Evolutionary conservation across 2,888 invertebrate genomes (phyloP), one percentile per base, ranked within the genome.

Genomic region (Serrognathus titanus): DNA sequence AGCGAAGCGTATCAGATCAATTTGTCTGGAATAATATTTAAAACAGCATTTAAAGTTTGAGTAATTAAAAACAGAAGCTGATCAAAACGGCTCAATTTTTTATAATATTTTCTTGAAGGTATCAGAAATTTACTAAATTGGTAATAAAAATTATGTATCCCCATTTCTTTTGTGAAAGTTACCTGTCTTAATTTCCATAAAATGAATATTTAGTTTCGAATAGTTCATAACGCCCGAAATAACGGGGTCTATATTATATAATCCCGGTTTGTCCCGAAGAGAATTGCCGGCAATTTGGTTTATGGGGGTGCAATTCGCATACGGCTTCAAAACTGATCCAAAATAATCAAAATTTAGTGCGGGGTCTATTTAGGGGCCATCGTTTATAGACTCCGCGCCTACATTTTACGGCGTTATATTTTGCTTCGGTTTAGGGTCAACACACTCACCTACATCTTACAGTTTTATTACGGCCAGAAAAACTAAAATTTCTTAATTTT

Each of bases 241-340:
- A 36, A 49, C 43, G 43, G 41, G 54, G 24, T 54, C 37, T 36
- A 36, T 49, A 49, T 54, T 49, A 54, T 49, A 49, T 35, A 24
- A 31, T 40, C 24, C 35, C 49, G 49, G 53, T 48, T 47, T 48
- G 54, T 49, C 54, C 54, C 54, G 12, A 31, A 48, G 54, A 49
- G 54, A 54, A 54, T 54, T 54, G 45, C n/a, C 48, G 49, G 54
- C 54, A 49, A 54, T 54, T 54, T 54, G 47, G 49, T 54, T 54
- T 54, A 54, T 48, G 54, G 49, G 54, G 54, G 53, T 48, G 54
- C 54, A 54, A 54, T 54, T 54, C 54, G 54, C 54, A 48, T 36
- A 43, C 43, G 54, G 49, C 31, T 43, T 37, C 43, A 31, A 16
- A 43, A 43, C 43, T 43, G 43, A 43, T 43, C 43, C 43, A 43